Evolutionary conservation across 2,888 invertebrate genomes (phyloP).

Genomic region (Cremastinae sp.): DNA sequence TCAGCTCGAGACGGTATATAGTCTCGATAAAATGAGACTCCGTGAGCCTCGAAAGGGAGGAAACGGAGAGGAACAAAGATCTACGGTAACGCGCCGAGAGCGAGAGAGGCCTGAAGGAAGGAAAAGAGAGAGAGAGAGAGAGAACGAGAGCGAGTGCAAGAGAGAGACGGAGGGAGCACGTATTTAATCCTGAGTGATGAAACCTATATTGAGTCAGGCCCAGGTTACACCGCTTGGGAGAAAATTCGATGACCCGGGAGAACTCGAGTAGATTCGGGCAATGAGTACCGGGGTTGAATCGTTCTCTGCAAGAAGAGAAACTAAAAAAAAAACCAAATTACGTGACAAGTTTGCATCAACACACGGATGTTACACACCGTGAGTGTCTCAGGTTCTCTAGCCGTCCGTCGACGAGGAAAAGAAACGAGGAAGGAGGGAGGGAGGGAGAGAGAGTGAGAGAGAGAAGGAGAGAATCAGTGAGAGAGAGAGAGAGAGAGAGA

Average conservation of each 20-base stretch:
- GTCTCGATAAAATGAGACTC: slow-evolving; percentile 39
- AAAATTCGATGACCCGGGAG: slow-evolving; percentile 40
- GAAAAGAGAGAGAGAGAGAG: slow-evolving; percentile 16
- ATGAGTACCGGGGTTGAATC: slow-evolving; percentile 70
- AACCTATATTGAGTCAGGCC: slow-evolving; percentile 62
- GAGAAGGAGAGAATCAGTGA: slow-evolving; percentile 19
- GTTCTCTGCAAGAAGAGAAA: slow-evolving; percentile 64
- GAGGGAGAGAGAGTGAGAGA: slow-evolving; percentile 9
- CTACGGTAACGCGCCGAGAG: slow-evolving; percentile 18
- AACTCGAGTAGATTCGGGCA: slow-evolving; percentile 31
- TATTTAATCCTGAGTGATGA: slow-evolving; percentile 57
- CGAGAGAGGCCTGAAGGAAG: slow-evolving; percentile 14
- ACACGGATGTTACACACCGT: slow-evolving; percentile 71
- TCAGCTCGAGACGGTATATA: slow-evolving; percentile 15
- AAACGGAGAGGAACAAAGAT: slow-evolving; percentile 49
- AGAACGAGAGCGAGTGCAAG: slow-evolving; percentile 18
- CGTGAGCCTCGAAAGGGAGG: slow-evolving; percentile 43
- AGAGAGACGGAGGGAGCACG: slow-evolving; percentile 33
- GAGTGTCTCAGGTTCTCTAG: slow-evolving; percentile 64
- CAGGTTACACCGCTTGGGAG: slow-evolving; percentile 43
- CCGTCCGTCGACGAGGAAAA: slow-evolving; percentile 38
- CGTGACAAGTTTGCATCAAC: slow-evolving; percentile 77
- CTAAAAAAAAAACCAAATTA: slow-evolving; percentile 71
- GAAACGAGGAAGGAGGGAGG: slow-evolving; percentile 16
- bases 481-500: slow-evolving; percentile 47